Conservation (phyloP, 2,797 vertebrate genomes). For the Chlorospingus semifuscus region DNA sequence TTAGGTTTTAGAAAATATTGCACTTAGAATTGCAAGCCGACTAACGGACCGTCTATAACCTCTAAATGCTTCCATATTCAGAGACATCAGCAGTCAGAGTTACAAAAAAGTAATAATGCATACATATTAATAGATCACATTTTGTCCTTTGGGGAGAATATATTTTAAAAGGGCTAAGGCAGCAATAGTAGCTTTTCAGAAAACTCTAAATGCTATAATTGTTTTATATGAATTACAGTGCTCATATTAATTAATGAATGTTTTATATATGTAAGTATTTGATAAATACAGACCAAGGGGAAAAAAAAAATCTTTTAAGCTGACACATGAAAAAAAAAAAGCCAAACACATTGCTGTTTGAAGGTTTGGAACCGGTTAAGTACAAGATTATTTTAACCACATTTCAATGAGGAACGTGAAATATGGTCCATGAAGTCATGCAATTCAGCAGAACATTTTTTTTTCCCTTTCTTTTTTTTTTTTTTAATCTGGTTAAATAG, state of each 20-base stretch:
- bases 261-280: slow-evolving; percentile 60
- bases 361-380: slow-evolving; percentile 59
- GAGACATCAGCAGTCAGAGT: slow-evolving; percentile 73
- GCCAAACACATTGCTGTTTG: background rate
- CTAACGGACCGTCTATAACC: slow-evolving; percentile 61
- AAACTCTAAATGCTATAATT: slow-evolving; percentile 75
- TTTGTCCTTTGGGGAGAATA: slow-evolving; percentile 77
- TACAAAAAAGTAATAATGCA: slow-evolving; percentile 75
- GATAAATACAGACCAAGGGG: slow-evolving; percentile 66
- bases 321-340: background rate
- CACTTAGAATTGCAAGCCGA: slow-evolving; percentile 73
- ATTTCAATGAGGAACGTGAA: slow-evolving; percentile 69
- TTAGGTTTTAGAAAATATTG: slow-evolving; percentile 75
- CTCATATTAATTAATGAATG: slow-evolving; percentile 74
- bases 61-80: slow-evolving; percentile 74
- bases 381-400: slow-evolving; percentile 68
- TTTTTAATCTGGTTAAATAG: slow-evolving; percentile 39
- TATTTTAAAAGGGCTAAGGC: slow-evolving; percentile 76
- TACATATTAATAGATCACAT: slow-evolving; percentile 75
- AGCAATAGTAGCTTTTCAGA: slow-evolving; percentile 74
- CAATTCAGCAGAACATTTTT: slow-evolving; percentile 58
- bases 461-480: background rate
- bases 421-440: slow-evolving; percentile 71
- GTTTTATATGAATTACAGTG: slow-evolving; percentile 74
- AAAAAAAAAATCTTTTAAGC: slow-evolving; percentile 24